Conservation (phyloP, 2,797 vertebrate genomes). For the Chiloscyllium punctatum region DNA sequence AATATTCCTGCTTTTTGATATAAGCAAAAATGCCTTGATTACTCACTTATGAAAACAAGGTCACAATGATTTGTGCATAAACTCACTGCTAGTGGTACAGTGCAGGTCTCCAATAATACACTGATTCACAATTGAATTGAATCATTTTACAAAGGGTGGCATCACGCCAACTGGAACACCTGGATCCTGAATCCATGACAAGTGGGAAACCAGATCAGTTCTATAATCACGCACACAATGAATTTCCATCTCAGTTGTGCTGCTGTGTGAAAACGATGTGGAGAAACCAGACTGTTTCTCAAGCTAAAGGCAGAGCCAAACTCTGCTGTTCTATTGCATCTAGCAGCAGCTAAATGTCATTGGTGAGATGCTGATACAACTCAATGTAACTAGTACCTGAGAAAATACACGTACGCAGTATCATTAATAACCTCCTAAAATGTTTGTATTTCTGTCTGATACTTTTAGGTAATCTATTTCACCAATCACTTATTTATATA, state of each 20-base stretch:
- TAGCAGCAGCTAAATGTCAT: not conserved
- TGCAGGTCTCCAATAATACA: not conserved
- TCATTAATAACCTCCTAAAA: not conserved
- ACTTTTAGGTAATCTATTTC: not conserved
- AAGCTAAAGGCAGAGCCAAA: not conserved
- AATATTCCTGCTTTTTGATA: not conserved
- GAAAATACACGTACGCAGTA: not conserved
- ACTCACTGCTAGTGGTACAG: not conserved
- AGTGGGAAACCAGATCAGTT: too few species aligned
- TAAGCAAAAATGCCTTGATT: not conserved
- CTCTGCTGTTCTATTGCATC: not conserved
- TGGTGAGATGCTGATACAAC: not conserved
- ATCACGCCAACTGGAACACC: not conserved
- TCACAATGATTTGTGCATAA: not conserved
- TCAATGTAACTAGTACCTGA: too few species aligned
- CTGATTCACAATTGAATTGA: conserved; percentile 1
- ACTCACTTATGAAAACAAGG: not conserved
- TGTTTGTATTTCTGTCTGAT: not conserved
- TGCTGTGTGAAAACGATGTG: not conserved
- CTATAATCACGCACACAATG: not conserved
- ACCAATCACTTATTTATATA: not conserved
- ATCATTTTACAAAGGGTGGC: not conserved
- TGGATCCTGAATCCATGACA: not conserved
- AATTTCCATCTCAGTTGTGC: not conserved
- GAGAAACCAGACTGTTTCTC: not conserved